Evolutionary conservation across 2,888 invertebrate species (phyloP).

Genomic region (Icerya purchasi): DNA sequence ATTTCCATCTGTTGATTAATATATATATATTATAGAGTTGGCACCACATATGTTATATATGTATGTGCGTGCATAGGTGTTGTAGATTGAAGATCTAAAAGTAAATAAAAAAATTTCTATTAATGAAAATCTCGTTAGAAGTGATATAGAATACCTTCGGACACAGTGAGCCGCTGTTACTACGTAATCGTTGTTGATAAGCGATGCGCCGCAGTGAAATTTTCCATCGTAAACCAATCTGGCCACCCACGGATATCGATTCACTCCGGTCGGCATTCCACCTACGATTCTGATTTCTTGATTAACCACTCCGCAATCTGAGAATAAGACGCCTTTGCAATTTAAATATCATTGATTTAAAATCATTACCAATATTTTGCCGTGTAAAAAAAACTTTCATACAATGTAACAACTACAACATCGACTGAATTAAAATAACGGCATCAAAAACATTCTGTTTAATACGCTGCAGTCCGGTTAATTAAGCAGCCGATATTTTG

Average conservation of each 20-base stretch:
- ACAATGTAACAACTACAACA: too few relatives aligned
- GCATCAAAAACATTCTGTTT: neutral
- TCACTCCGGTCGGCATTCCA: slow-evolving; percentile 55
- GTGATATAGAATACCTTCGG: slow-evolving; percentile 34
- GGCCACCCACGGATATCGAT: slow-evolving; percentile 73
- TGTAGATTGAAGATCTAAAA: too few relatives aligned
- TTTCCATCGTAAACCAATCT: slow-evolving; percentile 67
- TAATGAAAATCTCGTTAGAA: neutral
- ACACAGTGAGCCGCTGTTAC: slow-evolving; percentile 75
- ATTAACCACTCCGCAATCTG: slow-evolving; percentile 63
- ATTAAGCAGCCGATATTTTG: too few relatives aligned
- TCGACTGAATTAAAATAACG: too few relatives aligned
- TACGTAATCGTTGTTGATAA: slow-evolving; percentile 62
- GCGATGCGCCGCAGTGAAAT: slow-evolving; percentile 70
- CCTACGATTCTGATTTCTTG: slow-evolving; percentile 75
- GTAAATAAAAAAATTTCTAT: neutral
- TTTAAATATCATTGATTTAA: neutral
- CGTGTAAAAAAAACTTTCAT: too few relatives aligned
- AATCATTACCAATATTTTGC: too few relatives aligned
- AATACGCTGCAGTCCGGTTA: too few relatives aligned
- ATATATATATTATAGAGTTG: too few relatives aligned
- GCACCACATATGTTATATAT: too few relatives aligned
- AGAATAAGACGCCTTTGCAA: neutral
- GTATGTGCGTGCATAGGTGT: neutral
- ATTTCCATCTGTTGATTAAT: too few relatives aligned